Evolutionary conservation across 2,113 vertebrate species (phyloP).

Genomic region (Nothobranchius kuhntae): DNA sequence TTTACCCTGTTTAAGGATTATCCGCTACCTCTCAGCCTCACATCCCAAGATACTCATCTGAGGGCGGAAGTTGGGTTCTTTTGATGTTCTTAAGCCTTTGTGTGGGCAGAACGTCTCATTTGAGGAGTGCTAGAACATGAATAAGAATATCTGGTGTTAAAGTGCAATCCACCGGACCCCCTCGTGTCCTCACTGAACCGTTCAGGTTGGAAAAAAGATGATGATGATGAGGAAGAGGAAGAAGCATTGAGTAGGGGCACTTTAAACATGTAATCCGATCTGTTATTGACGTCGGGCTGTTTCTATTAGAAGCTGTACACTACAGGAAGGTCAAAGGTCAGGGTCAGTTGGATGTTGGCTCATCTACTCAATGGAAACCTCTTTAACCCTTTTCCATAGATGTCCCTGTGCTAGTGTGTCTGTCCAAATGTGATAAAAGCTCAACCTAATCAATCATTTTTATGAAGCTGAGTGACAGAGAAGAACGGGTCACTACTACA

Average conservation of each 20-base stretch:
- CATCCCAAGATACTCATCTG: slow-evolving; percentile 28
- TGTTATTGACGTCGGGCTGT: slow-evolving; percentile 32
- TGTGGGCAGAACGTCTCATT: slow-evolving; percentile 42
- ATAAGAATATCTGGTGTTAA: slow-evolving; percentile 34
- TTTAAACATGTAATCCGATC: slow-evolving; percentile 37
- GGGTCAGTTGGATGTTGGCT: slow-evolving; percentile 5
- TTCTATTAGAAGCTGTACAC: slow-evolving; percentile 15
- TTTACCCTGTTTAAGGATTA: background rate
- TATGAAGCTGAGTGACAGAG: background rate
- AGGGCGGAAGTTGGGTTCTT: slow-evolving; percentile 29
- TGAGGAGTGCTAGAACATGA: slow-evolving; percentile 33
- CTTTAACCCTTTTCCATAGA: background rate
- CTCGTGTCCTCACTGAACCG: slow-evolving; percentile 1
- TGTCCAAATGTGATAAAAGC: background rate
- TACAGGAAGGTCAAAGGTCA: slow-evolving; percentile 36
- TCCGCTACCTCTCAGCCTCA: background rate
- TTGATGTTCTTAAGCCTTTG: slow-evolving; percentile 42
- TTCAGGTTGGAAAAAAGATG: background rate
- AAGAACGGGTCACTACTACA: background rate
- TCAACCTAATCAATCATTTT: background rate
- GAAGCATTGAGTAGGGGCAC: background rate
- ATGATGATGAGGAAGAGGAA: background rate
- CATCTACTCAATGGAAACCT: slow-evolving; percentile 16
- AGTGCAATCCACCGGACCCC: slow-evolving; percentile 14
- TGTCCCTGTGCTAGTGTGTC: background rate